phyloP scores from a whole-genome alignment of 2,888 invertebrate genomes.

The Hyposoter dolosus region DNA sequence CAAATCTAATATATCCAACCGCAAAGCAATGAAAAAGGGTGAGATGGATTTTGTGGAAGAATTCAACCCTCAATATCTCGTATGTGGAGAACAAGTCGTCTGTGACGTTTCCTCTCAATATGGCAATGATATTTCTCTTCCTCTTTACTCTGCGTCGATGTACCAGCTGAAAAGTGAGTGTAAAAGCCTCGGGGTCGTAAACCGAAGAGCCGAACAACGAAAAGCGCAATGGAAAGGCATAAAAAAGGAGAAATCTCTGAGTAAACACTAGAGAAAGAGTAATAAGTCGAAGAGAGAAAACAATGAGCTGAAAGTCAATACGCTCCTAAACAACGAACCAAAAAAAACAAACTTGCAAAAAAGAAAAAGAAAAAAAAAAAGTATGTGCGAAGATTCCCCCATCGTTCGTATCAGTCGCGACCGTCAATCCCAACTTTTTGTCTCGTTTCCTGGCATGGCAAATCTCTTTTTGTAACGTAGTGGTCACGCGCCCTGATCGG shows the following conservation, averaged over 20 bases:
- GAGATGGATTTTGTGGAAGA: conserved; percentile 7
- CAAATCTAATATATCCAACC: conserved; percentile 76
- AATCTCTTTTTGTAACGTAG: conserved; percentile 4
- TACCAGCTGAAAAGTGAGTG: conserved; percentile 39
- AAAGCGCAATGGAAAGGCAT: conserved; percentile 15
- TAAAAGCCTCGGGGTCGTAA: conserved; percentile 25
- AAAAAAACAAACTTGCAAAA: conserved; percentile 21
- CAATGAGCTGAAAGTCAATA: conserved; percentile 50
- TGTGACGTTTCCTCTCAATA: conserved; percentile 52
- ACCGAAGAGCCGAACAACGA: conserved; percentile 13
- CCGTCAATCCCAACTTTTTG: not conserved
- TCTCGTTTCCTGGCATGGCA: not conserved
- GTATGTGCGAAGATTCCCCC: not conserved
- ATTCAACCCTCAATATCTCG: not conserved
- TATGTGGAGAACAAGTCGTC: conserved; percentile 16
- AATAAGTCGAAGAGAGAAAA: conserved; percentile 38
- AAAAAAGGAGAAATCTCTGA: conserved; percentile 36
- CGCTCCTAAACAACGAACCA: not conserved
- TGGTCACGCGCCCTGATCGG: conserved; percentile 8
- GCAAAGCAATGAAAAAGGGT: conserved; percentile 24
- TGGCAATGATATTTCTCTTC: conserved; percentile 37
- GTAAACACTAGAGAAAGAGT: conserved; percentile 28
- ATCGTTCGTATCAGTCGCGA: not conserved
- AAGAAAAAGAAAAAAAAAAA: conserved; percentile 4
- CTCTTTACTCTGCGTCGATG: conserved; percentile 9